These are phyloP conservation scores for Allygus modestus DNA, from an alignment of 2,888 invertebrate genomes.

Conservation along the genomic window DNA sequence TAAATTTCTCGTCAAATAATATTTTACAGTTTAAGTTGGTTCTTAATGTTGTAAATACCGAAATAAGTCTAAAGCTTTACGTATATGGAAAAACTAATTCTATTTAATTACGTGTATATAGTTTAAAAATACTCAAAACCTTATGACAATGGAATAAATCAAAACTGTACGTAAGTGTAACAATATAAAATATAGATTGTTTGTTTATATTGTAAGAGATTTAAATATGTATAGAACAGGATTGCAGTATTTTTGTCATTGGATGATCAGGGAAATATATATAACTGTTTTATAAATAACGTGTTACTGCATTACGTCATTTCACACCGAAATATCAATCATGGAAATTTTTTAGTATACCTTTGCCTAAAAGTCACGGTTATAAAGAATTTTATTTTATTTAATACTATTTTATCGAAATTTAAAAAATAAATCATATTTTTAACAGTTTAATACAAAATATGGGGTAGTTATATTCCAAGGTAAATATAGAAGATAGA, in stretches of 20 bases:
- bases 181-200: neutral
- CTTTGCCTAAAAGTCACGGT: too few relatives aligned
- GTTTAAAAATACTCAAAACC: neutral
- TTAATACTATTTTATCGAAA: too few relatives aligned
- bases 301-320: neutral
- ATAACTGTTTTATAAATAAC: conserved; percentile 10
- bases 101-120: conserved; percentile 4
- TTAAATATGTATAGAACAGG: conserved; percentile 21
- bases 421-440: too few relatives aligned
- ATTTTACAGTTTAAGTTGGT: neutral
- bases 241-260: conserved; percentile 32
- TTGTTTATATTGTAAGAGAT: conserved; percentile 3
- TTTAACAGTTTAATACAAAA: too few relatives aligned
- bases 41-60: neutral
- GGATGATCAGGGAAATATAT: conserved; percentile 36
- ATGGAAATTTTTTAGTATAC: too few relatives aligned
- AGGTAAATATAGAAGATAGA: too few relatives aligned
- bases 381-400: too few relatives aligned
- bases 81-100: neutral
- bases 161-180: neutral
- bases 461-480: too few relatives aligned
- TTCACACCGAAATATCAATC: too few relatives aligned
- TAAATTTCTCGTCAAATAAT: neutral
- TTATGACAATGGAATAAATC: neutral
- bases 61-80: neutral